A percentile compares a stretch with the other conserved stretches of the same genome.
Evolutionary conservation across 2,113 vertebrate species (phyloP).

Genomic region (Alexandromys fortis): DNA sequence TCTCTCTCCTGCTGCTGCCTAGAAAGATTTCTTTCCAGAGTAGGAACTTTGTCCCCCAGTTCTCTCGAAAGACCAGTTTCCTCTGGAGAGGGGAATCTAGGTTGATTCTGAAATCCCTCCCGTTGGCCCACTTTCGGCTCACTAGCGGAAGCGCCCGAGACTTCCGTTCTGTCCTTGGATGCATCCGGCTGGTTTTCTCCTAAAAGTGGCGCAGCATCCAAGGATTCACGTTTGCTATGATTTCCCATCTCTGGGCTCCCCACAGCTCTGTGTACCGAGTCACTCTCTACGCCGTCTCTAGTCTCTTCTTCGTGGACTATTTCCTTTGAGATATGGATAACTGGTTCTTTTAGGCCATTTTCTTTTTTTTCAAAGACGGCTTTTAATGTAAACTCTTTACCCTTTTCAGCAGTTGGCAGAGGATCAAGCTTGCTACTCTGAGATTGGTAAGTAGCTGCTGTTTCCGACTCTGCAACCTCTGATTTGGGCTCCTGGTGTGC

Average conservation of each 20-base stretch:
- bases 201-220: not conserved
- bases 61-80: conserved; percentile 50
- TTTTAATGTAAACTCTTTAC: conserved; percentile 52
- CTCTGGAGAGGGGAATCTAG: not conserved
- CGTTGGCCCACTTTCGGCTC: not conserved
- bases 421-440: not conserved
- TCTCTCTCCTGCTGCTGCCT: not conserved
- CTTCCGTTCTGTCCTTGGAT: conserved; percentile 20
- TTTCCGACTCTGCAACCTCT: not conserved
- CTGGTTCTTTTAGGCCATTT: conserved; percentile 40
- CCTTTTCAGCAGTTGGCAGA: conserved; percentile 22
- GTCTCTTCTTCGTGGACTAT: not conserved
- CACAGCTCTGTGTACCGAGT: not conserved
- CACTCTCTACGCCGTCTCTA: conserved; percentile 60
- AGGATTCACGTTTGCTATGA: not conserved
- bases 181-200: conserved; percentile 41
- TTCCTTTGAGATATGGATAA: conserved; percentile 37
- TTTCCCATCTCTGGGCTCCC: conserved; percentile 41
- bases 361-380: not conserved
- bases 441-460: not conserved
- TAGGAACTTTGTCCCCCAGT: not conserved
- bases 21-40: conserved; percentile 40
- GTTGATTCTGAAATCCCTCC: conserved; percentile 47
- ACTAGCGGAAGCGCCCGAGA: not conserved
- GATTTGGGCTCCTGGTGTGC: not conserved